phyloP scores from a whole-genome alignment of 2,113 vertebrate species.

The Hypanus sabinus region DNA sequence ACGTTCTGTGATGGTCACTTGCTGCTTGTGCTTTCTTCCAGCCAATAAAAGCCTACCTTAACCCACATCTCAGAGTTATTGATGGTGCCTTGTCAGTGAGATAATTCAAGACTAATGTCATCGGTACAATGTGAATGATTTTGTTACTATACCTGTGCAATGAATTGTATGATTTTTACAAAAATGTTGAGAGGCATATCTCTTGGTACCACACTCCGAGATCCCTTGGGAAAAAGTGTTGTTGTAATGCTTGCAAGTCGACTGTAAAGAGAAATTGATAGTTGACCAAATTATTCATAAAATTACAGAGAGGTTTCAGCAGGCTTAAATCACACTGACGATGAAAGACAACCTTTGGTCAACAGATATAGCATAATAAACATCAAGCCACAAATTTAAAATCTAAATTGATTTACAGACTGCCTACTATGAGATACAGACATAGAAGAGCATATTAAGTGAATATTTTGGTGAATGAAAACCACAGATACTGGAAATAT shows the following conservation, averaged over 20 bases:
- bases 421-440: background rate
- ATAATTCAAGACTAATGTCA: background rate
- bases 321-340: background rate
- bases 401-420: background rate
- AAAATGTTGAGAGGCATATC: slow-evolving; percentile 99
- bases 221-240: slow-evolving; percentile 95
- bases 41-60: no score
- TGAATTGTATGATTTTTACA: slow-evolving; percentile 98
- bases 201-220: slow-evolving; percentile 87
- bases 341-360: background rate
- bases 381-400: background rate
- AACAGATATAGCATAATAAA: background rate
- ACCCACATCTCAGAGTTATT: no score
- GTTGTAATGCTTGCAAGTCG: slow-evolving; percentile 92
- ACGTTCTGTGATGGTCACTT: no score
- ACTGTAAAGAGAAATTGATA: slow-evolving; percentile 54
- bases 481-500: background rate
- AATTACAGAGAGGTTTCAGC: background rate
- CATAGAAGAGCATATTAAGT: background rate
- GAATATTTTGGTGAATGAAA: background rate
- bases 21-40: no score
- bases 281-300: background rate
- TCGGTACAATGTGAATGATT: background rate
- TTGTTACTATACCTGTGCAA: slow-evolving; percentile 74
- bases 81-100: background rate